Base-by-base conservation (phyloP, 92 coral and sea anemone genomes). In the Muricea muricata region DNA sequence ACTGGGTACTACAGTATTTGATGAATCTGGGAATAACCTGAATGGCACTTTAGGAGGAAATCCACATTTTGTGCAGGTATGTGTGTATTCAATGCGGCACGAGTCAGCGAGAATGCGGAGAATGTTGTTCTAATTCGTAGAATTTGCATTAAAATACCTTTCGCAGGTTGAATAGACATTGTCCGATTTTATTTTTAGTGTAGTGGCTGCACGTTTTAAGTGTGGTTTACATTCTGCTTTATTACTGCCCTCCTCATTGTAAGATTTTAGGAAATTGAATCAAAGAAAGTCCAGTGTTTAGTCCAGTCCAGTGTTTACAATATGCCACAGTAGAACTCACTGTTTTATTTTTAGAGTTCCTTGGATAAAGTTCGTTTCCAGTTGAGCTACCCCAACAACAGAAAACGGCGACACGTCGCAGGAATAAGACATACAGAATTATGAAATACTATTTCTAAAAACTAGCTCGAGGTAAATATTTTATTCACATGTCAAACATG, bases 301-400 rank as follows among this genome's bases (percentile, higher is more conserved):
- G 18, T 24, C 29, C 67, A 4, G 1, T 13, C 34, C 8, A 5
- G 21, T 2, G 7, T 70, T 31, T 0, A 70, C 77, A 7, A 70
- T 18, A 70, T 41, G 26, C 39, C 37, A 4, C 5, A 24, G 5
- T 26, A 29, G 2, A 4, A 31, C 26, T 71, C 29, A 28, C 45
- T 74, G 48, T 58, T 73, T 15, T 26, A 54, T 79, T 71, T n/a
- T 33, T 81, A 95, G 98, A 95, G 98, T 74, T 94, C 98, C 21
- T 92, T 95, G 66, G 98, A 95, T 89, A 95, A 95, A 91, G 91
- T 92, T 70, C 93, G 98, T 7, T 95, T 95, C 82, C 90, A 93
- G 83, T 87, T 93, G 17, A 87, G 95, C 0, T 91, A 86, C 73
- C 98, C 98, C 58, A 90, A 81, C 92, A 95, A 95, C 92, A 92